These are phyloP conservation scores for Neodiprion lecontei DNA, from an alignment of 1,140 invertebrate species.

Conservation along the genomic window DNA sequence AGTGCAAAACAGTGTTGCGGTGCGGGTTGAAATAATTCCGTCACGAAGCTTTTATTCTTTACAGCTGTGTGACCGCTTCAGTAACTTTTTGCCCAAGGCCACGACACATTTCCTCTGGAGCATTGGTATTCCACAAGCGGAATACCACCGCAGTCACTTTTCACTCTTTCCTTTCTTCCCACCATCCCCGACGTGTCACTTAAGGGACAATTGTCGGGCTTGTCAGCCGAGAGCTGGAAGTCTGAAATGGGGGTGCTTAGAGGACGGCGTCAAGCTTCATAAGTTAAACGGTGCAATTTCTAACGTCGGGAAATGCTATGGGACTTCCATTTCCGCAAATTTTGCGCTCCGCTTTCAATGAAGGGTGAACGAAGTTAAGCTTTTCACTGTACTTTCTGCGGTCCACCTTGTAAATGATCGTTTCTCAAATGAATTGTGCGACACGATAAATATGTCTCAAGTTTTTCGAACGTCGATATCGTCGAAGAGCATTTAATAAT, in stretches of 20 bases:
- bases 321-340: slow-evolving; percentile 4
- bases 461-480: too few relatives aligned
- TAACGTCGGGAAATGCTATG: neutral
- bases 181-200: neutral
- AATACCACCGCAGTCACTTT: neutral
- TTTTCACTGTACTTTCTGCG: neutral
- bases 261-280: neutral
- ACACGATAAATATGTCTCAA: neutral
- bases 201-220: neutral
- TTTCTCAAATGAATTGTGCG: neutral
- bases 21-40: too few relatives aligned
- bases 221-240: too few relatives aligned
- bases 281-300: neutral
- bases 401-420: neutral
- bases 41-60: too few relatives aligned
- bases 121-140: neutral
- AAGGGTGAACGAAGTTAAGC: neutral
- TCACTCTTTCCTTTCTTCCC: slow-evolving; percentile 1
- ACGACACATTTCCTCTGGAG: neutral
- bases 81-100: neutral
- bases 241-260: neutral
- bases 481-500: too few relatives aligned
- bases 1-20: too few relatives aligned
- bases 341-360: neutral
- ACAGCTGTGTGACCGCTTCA: too few relatives aligned